Conservation (phyloP, 2,888 invertebrate species). For the Athetis lepigone region DNA sequence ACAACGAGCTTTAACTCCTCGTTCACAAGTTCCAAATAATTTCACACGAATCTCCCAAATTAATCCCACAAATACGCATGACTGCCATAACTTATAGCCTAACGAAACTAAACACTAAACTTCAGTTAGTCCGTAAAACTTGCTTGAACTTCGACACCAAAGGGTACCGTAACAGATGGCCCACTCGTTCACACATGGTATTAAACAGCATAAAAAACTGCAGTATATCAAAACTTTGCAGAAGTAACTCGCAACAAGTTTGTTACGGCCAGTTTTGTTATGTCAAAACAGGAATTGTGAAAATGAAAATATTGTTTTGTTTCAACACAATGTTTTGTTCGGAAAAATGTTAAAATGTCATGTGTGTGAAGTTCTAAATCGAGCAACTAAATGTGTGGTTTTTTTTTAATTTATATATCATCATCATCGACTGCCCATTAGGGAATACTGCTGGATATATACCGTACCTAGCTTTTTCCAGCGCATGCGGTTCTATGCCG, state of each 20-base stretch:
- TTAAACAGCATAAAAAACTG: slow-evolving; percentile 60
- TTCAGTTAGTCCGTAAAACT: slow-evolving; percentile 54
- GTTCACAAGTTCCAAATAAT: neutral
- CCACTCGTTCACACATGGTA: slow-evolving; percentile 39
- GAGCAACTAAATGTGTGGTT: no score
- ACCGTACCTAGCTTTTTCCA: no score
- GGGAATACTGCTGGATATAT: no score
- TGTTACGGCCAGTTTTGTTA: slow-evolving; percentile 48
- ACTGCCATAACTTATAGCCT: slow-evolving; percentile 44
- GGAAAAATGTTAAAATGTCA: neutral
- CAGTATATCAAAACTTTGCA: slow-evolving; percentile 67
- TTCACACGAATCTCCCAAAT: neutral
- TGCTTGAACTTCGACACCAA: slow-evolving; percentile 42
- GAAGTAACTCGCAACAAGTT: slow-evolving; percentile 56
- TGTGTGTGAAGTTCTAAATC: no score
- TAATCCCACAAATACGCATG: slow-evolving; percentile 20
- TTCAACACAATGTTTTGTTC: neutral
- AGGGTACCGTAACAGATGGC: slow-evolving; percentile 60
- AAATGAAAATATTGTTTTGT: slow-evolving; percentile 38
- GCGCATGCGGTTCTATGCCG: no score
- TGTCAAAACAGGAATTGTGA: slow-evolving; percentile 43
- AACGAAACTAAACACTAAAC: slow-evolving; percentile 56
- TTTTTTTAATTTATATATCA: no score
- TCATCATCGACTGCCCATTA: no score
- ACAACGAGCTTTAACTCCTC: neutral